Base-by-base conservation (phyloP, 2,113 vertebrate species). In the Polypterus senegalus region DNA sequence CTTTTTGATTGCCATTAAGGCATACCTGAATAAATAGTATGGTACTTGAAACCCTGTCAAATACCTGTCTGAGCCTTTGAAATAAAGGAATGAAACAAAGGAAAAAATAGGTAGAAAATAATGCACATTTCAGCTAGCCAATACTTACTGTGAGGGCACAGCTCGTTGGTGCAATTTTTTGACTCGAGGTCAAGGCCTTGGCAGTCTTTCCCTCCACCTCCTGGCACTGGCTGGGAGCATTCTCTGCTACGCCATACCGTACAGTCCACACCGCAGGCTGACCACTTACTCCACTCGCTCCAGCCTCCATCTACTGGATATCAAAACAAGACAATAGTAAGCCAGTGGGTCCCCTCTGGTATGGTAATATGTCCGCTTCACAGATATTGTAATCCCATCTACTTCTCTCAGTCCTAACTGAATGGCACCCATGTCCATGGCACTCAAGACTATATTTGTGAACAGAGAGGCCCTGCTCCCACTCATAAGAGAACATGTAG, bases 241-340 rank as follows among this genome's bases (percentile, higher is more conserved):
- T 97, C 95, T 1, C 96, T 86, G 78, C 87, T 97, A 61, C 95
- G 83, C 95, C 95, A 97, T 80, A 92, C 92, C 0, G 89, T 92
- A 66, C 96, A 99, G 73, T 99, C 96, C 0, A 88, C 80, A 1
- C 91, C 90, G 0, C 96, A 99, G 5, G 88, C 83, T 0, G 96
- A 97, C 96, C 96, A 99, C 66, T 93, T 91, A 83, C 92, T 97
- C 96, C 96, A 99, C 11, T 93, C 85, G 0, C 90, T 92, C 94
- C 96, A 99, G 71, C 87, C 91, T 3, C 96, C 96, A 0, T 97
- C 92, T 75, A 98, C 95, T 98, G 81, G 62, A 61, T 57, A 62
- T 51, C 72, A 63, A 63, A 70, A 62, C 71, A 9, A 45, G 57
- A 48, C 44, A 43, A n/a, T 8, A 46, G 56, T 58, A 48, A 63